Percentiles rank a stretch among this genome's conserved stretches.
Evolutionary conservation across 2,113 vertebrate species (phyloP).

Genomic region (Labrus mixtus): DNA sequence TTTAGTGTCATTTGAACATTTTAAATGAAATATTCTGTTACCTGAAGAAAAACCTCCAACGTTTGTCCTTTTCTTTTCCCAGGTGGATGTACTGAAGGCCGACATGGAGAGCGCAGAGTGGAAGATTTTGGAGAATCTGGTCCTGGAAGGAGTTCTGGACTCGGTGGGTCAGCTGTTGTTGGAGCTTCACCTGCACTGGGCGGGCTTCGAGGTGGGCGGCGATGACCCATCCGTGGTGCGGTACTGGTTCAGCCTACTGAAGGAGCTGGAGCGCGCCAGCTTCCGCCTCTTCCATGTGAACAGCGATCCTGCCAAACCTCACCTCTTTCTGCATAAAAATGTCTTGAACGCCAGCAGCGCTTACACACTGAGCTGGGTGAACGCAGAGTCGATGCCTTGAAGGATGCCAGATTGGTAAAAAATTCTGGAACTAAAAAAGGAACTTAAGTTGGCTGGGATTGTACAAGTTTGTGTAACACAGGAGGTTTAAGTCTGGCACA

Average conservation of each 20-base stretch:
- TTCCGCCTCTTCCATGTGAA: constrained; percentile 92
- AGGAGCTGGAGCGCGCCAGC: constrained; percentile 89
- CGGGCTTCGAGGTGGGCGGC: constrained; percentile 95
- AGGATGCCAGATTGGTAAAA: not conserved
- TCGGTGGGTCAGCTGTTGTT: constrained; percentile 93
- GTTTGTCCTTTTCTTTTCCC: constrained; percentile 37
- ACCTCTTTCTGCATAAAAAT: constrained; percentile 90
- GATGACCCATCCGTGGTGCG: constrained; percentile 90
- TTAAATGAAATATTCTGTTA: too few relatives aligned
- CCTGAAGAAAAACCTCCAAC: too few relatives aligned
- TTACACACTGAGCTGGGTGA: constrained; percentile 94
- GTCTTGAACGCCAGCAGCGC: constrained; percentile 92
- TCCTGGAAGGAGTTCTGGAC: constrained; percentile 90
- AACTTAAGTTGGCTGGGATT: not conserved
- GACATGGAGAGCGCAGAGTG: constrained; percentile 97
- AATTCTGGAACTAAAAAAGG: not conserved
- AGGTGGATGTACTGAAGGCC: constrained; percentile 95
- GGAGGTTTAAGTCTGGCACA: not conserved
- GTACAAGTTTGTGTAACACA: not conserved
- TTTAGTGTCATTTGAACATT: too few relatives aligned
- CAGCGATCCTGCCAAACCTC: constrained; percentile 88
- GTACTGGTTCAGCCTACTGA: constrained; percentile 96
- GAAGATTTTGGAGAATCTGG: constrained; percentile 96
- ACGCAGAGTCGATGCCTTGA: constrained; percentile 87
- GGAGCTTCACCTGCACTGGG: constrained; percentile 95